Evolutionary conservation across 2,888 invertebrate genomes (phyloP).

Genomic region (Athalia cordata): DNA sequence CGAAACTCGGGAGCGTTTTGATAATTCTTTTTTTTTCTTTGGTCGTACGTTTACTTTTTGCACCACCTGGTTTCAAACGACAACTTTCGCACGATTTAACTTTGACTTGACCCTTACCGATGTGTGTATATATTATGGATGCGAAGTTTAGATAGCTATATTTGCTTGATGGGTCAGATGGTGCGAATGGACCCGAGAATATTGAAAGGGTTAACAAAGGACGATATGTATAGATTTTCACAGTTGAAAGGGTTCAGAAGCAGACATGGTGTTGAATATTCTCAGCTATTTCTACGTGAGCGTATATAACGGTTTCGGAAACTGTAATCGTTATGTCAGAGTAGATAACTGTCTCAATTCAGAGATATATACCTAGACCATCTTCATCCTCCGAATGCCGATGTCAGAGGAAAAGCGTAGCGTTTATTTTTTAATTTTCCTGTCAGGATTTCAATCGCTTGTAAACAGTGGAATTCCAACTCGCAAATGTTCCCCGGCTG

Average conservation of each 20-base stretch:
- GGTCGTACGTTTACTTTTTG: not conserved
- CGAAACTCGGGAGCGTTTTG: not conserved
- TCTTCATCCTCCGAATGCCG: no score
- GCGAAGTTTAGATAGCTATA: conserved; percentile 6
- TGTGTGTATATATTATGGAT: not conserved
- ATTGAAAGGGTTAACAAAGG: conserved; percentile 24
- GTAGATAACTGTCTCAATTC: no score
- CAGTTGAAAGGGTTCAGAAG: conserved; percentile 13
- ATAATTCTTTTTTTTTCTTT: not conserved
- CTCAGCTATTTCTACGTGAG: not conserved
- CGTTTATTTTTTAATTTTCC: no score
- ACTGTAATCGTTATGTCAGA: no score
- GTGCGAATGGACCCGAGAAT: conserved; percentile 1
- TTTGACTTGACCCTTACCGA: not conserved
- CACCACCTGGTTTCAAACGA: conserved; percentile 8
- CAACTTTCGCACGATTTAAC: not conserved
- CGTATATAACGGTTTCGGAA: no score
- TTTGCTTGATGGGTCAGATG: not conserved
- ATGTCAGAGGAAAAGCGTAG: no score
- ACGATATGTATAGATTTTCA: conserved; percentile 19
- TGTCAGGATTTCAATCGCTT: no score
- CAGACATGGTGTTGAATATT: conserved; percentile 4
- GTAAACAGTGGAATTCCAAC: no score
- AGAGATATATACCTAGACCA: no score
- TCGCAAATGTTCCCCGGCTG: no score